Conservation (phyloP, 2,113 vertebrate genomes). For the Otis tarda region DNA sequence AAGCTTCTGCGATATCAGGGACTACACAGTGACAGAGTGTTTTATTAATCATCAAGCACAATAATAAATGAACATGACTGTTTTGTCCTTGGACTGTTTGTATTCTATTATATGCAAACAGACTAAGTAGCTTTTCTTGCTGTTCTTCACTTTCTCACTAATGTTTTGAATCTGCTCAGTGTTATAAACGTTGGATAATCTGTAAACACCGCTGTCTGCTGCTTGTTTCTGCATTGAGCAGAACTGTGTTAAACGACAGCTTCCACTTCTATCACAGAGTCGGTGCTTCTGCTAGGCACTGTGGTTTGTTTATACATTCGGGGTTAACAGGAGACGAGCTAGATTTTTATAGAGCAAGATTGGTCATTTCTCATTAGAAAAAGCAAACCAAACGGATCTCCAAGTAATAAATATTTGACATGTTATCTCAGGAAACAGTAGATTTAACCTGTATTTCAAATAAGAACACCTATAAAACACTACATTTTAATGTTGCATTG, state of each 20-base stretch:
- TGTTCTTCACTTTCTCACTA: background rate
- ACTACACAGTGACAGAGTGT: background rate
- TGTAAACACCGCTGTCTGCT: background rate
- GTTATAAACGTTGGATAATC: background rate
- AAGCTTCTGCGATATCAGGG: background rate
- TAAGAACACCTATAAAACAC: background rate
- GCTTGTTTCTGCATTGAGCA: background rate
- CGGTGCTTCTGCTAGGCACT: background rate
- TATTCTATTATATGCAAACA: conserved; percentile 1
- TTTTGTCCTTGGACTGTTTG: conserved; percentile 18
- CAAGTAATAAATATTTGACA: background rate
- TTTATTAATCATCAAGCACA: conserved; percentile 4
- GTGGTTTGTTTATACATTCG: background rate
- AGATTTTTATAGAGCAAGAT: background rate
- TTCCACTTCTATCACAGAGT: background rate
- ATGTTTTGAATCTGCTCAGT: background rate
- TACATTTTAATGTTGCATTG: background rate
- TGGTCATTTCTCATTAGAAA: background rate
- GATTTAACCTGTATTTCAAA: background rate
- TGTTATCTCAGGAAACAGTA: conserved; percentile 10
- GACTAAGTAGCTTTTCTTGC: conserved; percentile 12
- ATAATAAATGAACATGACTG: conserved; percentile 1
- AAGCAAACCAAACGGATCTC: background rate
- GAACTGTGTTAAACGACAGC: background rate
- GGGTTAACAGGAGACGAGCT: background rate